Conservation (phyloP, 2,113 vertebrate genomes). For the Petrocephalus zakoni region DNA sequence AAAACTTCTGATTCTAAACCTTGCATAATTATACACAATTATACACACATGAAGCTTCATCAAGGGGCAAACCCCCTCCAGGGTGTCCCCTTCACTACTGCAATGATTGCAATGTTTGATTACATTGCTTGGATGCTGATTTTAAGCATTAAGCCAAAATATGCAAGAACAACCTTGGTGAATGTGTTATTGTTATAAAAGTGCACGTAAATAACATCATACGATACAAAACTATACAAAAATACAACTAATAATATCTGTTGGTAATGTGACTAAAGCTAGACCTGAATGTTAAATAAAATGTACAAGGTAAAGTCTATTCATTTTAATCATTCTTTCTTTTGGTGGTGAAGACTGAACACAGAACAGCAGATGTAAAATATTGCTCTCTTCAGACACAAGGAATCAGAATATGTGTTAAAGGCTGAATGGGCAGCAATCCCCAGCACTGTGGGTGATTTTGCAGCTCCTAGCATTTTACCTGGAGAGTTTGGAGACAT, state of each 20-base stretch:
- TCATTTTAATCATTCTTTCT: background rate
- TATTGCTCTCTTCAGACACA: background rate
- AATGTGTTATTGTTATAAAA: background rate
- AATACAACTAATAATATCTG: background rate
- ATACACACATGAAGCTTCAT: background rate
- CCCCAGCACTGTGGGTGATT: background rate
- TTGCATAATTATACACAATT: constrained; percentile 1
- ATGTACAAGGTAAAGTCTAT: background rate
- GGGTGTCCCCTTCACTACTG: background rate
- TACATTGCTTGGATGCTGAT: background rate
- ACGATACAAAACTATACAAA: background rate
- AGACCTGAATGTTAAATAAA: background rate
- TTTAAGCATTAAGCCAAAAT: background rate
- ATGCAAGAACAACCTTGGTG: background rate
- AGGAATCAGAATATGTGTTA: background rate
- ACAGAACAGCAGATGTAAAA: background rate
- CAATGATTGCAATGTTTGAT: background rate
- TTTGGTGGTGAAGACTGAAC: background rate
- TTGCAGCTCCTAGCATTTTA: background rate
- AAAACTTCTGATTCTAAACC: background rate
- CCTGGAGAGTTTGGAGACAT: background rate
- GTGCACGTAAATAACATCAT: background rate
- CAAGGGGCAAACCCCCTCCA: background rate
- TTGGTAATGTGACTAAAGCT: background rate
- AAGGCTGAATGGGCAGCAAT: background rate